Conservation (phyloP, 2,113 vertebrate species). For the Cyanoderma ruficeps region DNA sequence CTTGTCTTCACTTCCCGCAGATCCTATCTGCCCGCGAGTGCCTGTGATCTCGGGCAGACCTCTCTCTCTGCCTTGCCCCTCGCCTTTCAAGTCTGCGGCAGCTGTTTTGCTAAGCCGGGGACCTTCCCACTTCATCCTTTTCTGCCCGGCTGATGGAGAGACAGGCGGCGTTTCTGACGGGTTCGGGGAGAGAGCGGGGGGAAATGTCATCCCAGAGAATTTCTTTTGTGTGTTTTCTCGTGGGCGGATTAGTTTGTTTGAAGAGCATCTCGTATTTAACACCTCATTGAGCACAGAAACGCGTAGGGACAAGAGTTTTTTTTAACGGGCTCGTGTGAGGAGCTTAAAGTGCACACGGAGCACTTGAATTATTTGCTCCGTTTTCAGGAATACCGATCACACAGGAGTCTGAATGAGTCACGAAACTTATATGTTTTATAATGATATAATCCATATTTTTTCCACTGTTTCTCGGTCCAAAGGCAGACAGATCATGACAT, state of each 20-base stretch:
- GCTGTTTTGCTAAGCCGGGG: conserved; percentile 38
- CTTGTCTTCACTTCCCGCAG: conserved; percentile 65
- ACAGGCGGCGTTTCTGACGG: not conserved
- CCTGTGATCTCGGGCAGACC: conserved; percentile 64
- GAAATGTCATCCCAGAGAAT: not conserved
- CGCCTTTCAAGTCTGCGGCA: conserved; percentile 62
- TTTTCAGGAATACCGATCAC: not conserved
- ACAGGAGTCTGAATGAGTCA: not conserved
- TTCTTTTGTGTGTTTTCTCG: conserved; percentile 39
- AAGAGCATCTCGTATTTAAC: conserved; percentile 53
- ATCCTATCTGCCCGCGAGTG: conserved; percentile 64
- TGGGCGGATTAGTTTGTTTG: conserved; percentile 41
- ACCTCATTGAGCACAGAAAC: conserved; percentile 42
- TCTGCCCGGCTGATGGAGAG: not conserved
- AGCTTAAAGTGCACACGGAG: not conserved
- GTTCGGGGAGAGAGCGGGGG: not conserved
- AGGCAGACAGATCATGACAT: not conserved
- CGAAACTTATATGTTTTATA: not conserved
- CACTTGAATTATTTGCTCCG: not conserved
- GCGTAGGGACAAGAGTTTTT: not conserved
- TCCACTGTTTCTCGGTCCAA: not conserved
- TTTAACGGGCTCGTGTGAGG: not conserved
- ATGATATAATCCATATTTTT: conserved; percentile 17
- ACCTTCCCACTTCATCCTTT: conserved; percentile 45
- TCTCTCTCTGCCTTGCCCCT: conserved; percentile 53